phyloP scores from a whole-genome alignment of 2,113 vertebrate genomes.

The Rhineura floridana region DNA sequence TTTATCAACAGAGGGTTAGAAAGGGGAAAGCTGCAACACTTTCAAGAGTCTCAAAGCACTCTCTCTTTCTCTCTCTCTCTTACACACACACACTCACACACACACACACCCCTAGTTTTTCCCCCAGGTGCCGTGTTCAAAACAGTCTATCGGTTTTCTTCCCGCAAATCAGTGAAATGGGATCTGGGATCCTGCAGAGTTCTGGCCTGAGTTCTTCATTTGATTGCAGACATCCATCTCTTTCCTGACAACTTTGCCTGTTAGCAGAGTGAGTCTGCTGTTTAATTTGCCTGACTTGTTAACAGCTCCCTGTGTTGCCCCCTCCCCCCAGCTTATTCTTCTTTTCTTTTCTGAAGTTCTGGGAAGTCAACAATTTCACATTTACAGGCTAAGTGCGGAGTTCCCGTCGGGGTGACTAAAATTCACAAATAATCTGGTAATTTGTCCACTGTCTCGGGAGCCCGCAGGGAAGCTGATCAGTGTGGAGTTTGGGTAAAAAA shows the following conservation, averaged over 20 bases:
- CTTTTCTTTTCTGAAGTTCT: conserved; percentile 51
- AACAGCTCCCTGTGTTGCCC: conserved; percentile 69
- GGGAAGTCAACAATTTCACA: conserved; percentile 68
- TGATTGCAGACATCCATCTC: conserved; percentile 78
- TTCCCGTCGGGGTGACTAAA: conserved; percentile 63
- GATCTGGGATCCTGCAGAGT: conserved; percentile 15
- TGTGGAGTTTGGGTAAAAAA: conserved; percentile 50
- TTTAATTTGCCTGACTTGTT: conserved; percentile 79
- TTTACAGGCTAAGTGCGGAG: conserved; percentile 62
- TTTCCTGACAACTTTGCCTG: conserved; percentile 73
- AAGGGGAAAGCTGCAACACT: background rate
- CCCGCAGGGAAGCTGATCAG: conserved; percentile 43
- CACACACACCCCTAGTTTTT: no score
- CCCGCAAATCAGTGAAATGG: background rate
- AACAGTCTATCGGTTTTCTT: conserved; percentile 37
- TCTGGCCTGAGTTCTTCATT: conserved; percentile 22
- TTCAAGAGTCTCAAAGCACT: conserved; percentile 13
- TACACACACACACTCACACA: no score
- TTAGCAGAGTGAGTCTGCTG: conserved; percentile 69
- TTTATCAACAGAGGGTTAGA: fast-evolving
- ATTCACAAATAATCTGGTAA: conserved; percentile 72
- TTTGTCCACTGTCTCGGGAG: conserved; percentile 61
- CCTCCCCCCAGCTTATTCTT: no score
- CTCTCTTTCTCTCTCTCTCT: background rate
- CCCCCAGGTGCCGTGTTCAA: background rate